phyloP scores from a whole-genome alignment of 2,113 vertebrate genomes.

The Telmatochromis sp. region DNA sequence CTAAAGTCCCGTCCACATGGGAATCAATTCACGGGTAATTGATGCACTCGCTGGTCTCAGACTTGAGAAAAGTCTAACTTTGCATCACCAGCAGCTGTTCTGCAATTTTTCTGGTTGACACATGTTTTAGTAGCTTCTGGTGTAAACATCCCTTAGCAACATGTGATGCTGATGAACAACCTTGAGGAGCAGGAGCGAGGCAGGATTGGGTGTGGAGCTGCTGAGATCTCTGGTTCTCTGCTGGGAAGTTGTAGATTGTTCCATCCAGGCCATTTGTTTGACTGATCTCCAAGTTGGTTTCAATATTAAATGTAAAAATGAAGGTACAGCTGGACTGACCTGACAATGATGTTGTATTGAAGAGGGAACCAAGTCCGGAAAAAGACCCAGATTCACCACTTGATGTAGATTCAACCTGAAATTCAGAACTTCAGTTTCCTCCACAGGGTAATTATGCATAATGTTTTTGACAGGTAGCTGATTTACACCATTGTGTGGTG shows the following conservation, averaged over 20 bases:
- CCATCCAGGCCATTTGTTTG: not conserved
- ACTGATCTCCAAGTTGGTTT: not conserved
- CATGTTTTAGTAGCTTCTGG: not conserved
- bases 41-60: accelerated
- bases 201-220: not conserved
- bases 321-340: not conserved
- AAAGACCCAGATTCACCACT: not conserved
- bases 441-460: not conserved
- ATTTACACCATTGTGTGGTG: not conserved
- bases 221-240: not conserved
- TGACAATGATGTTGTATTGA: not conserved
- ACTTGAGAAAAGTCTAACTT: not conserved
- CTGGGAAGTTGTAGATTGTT: not conserved
- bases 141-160: not conserved
- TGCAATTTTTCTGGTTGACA: not conserved
- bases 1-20: not conserved
- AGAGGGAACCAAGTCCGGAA: accelerated
- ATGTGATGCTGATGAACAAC: not conserved
- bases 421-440: not conserved
- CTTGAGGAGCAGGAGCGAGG: not conserved
- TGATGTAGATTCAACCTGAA: not conserved
- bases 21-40: not conserved
- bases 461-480: not conserved
- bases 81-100: not conserved
- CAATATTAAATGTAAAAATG: not conserved